Percentiles rank a stretch among this genome's conserved stretches.
phyloP scores from a whole-genome alignment of 2,113 vertebrate species.

The Burhinus bistriatus region DNA sequence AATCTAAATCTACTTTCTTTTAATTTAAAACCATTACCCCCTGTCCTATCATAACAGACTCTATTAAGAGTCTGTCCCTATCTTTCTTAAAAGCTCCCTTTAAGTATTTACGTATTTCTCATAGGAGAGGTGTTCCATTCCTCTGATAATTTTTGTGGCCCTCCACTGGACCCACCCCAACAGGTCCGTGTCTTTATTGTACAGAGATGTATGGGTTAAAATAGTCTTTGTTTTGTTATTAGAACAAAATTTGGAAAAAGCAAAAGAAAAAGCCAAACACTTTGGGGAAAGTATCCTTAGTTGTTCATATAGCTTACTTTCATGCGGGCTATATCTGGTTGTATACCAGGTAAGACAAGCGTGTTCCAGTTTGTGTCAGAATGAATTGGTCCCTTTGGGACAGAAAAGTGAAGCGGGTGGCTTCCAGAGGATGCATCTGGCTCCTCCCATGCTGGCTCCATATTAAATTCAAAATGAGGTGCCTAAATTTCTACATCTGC shows the following conservation, averaged over 20 bases:
- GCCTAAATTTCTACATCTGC: not conserved
- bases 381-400: not conserved
- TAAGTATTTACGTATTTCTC: too few species aligned
- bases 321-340: not conserved
- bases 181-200: not conserved
- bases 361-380: not conserved
- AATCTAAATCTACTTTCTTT: not conserved
- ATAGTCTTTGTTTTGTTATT: not conserved
- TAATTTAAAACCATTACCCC: too few species aligned
- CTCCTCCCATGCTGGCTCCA: not conserved
- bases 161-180: not conserved
- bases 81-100: too few species aligned
- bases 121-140: too few species aligned
- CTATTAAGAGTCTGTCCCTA: too few species aligned
- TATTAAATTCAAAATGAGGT: rapidly evolving
- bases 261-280: not conserved
- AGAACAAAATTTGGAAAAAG: not conserved
- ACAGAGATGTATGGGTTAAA: not conserved
- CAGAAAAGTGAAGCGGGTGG: not conserved
- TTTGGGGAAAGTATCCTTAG: not conserved
- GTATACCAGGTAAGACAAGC: not conserved
- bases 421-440: not conserved
- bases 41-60: too few species aligned
- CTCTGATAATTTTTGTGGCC: not conserved
- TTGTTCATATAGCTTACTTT: not conserved